A percentile compares a stretch with the other conserved stretches of the same genome.
These are phyloP conservation scores for Sebastiscus albofasciatus DNA, from an alignment of 2,797 vertebrate genomes.

Conservation along the genomic window DNA sequence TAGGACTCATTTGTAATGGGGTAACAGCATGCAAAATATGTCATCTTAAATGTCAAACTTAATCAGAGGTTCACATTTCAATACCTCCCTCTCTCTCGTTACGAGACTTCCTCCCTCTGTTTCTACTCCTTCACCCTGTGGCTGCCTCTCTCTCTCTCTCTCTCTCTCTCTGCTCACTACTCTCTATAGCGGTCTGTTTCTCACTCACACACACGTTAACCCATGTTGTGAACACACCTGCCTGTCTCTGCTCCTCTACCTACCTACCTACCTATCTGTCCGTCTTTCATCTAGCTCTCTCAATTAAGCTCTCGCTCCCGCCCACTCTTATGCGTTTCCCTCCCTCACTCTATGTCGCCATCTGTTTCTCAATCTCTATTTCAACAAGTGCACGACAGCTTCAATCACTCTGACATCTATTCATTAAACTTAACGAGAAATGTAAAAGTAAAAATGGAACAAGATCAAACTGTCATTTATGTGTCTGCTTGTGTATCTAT, in stretches of 20 bases:
- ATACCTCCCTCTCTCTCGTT: constrained; percentile 43
- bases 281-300: constrained; percentile 51
- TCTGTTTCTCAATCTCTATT: constrained; percentile 11
- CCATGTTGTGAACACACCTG: constrained; percentile 11
- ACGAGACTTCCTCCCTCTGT: constrained; percentile 29
- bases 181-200: not conserved
- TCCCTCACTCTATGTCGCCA: constrained; percentile 9
- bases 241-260: not conserved
- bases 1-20: constrained; percentile 76
- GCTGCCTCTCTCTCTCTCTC: constrained; percentile 1
- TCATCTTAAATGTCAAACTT: constrained; percentile 83
- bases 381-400: not conserved
- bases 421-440: constrained; percentile 26
- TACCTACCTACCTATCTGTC: constrained; percentile 13
- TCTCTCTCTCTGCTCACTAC: not conserved
- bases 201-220: not conserved
- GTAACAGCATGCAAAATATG: constrained; percentile 79
- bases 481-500: not conserved
- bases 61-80: constrained; percentile 77
- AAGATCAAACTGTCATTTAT: not conserved
- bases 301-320: constrained; percentile 53
- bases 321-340: constrained; percentile 12
- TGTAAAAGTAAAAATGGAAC: not conserved
- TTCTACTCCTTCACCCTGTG: constrained; percentile 7
- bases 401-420: constrained; percentile 33